These are phyloP conservation scores for Antheraea assamensis DNA, from an alignment of 2,888 invertebrate genomes.

Conservation along the genomic window DNA sequence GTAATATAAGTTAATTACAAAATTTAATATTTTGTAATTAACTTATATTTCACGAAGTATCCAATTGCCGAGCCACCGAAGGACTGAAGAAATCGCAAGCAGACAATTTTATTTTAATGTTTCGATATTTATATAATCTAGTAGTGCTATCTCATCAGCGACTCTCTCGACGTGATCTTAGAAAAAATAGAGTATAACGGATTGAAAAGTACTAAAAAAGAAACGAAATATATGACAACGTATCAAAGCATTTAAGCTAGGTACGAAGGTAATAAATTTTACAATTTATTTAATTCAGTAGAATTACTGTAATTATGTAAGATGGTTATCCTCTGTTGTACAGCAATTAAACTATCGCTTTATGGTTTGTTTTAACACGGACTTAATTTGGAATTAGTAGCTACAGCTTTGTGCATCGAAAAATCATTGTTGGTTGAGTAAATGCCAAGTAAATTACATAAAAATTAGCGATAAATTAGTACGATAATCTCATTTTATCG, in stretches of 20 bases:
- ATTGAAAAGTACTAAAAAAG: too few relatives aligned
- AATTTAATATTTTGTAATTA: too few relatives aligned
- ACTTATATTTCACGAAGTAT: too few relatives aligned
- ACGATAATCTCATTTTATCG: background rate
- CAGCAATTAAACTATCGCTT: background rate
- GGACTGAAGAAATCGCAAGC: too few relatives aligned
- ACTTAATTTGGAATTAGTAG: background rate
- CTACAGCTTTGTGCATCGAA: background rate
- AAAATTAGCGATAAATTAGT: background rate
- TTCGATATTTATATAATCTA: too few relatives aligned
- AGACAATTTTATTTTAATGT: too few relatives aligned
- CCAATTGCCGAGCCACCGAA: too few relatives aligned
- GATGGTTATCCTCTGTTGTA: background rate
- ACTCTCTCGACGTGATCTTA: too few relatives aligned
- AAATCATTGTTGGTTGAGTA: background rate
- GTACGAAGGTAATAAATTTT: background rate
- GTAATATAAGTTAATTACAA: too few relatives aligned
- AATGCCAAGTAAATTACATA: background rate
- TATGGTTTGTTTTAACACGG: background rate
- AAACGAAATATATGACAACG: background rate
- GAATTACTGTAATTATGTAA: background rate
- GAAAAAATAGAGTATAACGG: too few relatives aligned
- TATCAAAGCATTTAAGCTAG: background rate
- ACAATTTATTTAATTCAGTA: too few relatives aligned
- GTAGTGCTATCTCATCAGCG: too few relatives aligned